phyloP scores from a whole-genome alignment of 1,140 invertebrate genomes.

The Hormaphis cornu region DNA sequence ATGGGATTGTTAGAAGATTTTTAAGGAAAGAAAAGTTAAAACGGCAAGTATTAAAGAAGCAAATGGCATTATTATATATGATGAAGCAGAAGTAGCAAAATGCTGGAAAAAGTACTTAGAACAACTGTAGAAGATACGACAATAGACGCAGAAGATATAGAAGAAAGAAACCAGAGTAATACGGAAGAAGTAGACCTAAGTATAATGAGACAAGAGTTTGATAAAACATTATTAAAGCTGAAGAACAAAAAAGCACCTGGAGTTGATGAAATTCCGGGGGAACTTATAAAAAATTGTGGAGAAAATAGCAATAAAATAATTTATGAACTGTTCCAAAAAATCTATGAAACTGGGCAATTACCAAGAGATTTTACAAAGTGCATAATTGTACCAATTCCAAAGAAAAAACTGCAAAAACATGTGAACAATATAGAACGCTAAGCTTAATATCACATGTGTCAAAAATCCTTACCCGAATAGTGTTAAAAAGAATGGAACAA shows the following conservation, averaged over 20 bases:
- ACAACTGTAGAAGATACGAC: neutral
- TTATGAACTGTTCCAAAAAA: neutral
- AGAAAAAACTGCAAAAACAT: neutral
- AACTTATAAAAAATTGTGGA: neutral
- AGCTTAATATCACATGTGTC: neutral
- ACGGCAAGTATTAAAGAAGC: neutral
- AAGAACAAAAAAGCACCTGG: neutral
- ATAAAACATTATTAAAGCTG: neutral
- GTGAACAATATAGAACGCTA: neutral
- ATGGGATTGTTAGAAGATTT: neutral
- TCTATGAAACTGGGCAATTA: neutral
- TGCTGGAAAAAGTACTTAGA: neutral
- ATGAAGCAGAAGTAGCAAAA: neutral
- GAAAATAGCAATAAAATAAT: neutral
- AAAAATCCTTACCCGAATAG: neutral
- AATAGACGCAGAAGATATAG: too few species aligned
- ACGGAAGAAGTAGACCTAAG: too few species aligned
- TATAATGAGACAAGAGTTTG: neutral
- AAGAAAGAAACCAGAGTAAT: neutral
- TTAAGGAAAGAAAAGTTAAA: neutral
- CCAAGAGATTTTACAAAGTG: neutral
- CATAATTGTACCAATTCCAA: neutral
- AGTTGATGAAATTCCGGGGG: neutral
- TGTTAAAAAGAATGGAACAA: neutral
- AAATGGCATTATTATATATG: slow-evolving; percentile 8